Conservation (phyloP, 1,140 invertebrate genomes). For the Drosophila lacteicornis region DNA sequence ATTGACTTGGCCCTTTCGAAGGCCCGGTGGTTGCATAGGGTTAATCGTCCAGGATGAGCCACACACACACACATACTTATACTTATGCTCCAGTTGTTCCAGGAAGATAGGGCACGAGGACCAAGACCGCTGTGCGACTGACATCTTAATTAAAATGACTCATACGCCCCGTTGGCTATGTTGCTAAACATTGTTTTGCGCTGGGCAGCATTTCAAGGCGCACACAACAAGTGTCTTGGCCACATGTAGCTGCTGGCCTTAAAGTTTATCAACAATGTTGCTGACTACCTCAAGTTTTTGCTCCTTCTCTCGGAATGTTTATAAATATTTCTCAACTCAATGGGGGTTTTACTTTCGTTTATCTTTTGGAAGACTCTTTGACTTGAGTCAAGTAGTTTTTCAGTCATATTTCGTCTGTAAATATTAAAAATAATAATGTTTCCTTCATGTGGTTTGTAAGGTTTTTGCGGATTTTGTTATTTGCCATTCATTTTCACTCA, state of each 20-base stretch:
- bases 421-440: background rate
- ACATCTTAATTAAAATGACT: conserved; percentile 75
- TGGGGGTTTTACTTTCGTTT: conserved; percentile 6
- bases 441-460: background rate
- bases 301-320: background rate
- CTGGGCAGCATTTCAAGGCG: conserved; percentile 19
- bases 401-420: background rate
- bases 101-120: conserved; percentile 63
- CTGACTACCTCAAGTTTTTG: conserved; percentile 15
- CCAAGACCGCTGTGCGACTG: conserved; percentile 26
- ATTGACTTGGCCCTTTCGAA: conserved; percentile 52
- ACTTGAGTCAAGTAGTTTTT: background rate
- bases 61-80: background rate
- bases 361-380: background rate
- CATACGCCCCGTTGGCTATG: conserved; percentile 16
- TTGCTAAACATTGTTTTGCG: conserved; percentile 35
- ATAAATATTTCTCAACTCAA: conserved; percentile 2
- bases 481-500: background rate
- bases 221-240: conserved; percentile 72
- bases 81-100: conserved; percentile 44
- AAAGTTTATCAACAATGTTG: conserved; percentile 7
- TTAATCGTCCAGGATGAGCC: conserved; percentile 57
- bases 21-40: conserved; percentile 43
- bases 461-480: background rate
- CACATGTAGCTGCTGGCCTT: conserved; percentile 21